phyloP scores from a whole-genome alignment of 2,113 vertebrate species.

The Urocolius indicus region DNA sequence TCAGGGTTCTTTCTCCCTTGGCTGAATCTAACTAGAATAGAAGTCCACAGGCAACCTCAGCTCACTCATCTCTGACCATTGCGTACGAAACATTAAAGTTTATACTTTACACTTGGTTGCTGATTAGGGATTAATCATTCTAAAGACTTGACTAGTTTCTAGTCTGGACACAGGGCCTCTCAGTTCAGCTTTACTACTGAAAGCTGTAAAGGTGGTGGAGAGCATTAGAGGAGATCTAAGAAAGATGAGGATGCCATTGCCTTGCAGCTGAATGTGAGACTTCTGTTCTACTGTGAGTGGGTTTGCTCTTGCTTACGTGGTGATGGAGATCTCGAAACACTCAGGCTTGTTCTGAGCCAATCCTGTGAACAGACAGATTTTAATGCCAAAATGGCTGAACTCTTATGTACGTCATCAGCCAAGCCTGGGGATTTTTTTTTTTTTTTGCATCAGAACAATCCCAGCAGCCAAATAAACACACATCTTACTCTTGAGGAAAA shows the following conservation, averaged over 20 bases:
- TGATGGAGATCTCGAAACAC: neutral
- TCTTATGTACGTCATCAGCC: neutral
- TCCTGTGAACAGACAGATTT: neutral
- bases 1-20: neutral
- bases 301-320: neutral
- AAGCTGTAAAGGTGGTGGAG: neutral
- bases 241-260: neutral
- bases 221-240: neutral
- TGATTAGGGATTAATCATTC: neutral
- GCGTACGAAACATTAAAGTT: neutral
- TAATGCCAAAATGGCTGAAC: neutral
- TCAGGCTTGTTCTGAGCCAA: neutral
- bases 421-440: neutral
- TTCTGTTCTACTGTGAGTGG: neutral
- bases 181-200: neutral
- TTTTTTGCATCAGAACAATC: neutral
- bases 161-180: neutral
- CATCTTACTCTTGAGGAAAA: neutral
- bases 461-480: neutral
- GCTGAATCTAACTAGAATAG: neutral
- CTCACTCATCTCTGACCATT: neutral
- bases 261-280: rapidly evolving
- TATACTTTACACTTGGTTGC: neutral
- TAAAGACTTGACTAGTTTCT: neutral
- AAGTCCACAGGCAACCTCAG: neutral